Percentiles rank a stretch among this genome's conserved stretches.
These are phyloP conservation scores for Pelecanoides urinatrix DNA, from an alignment of 2,113 vertebrate genomes.

Conservation along the genomic window DNA sequence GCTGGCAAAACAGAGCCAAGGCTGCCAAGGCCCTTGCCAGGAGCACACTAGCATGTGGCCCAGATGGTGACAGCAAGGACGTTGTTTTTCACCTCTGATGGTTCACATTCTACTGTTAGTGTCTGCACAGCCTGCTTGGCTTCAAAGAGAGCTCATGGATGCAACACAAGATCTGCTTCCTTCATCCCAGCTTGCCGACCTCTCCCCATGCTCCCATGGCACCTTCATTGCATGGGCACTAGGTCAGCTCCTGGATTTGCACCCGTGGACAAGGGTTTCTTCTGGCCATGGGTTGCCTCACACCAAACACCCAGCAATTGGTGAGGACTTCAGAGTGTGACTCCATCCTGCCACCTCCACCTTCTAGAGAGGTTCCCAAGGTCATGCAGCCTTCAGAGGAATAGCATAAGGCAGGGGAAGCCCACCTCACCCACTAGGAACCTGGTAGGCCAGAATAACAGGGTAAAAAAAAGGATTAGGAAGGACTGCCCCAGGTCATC, in stretches of 20 bases:
- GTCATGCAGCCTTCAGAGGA: not conserved
- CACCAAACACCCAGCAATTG: not conserved
- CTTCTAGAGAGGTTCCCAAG: not conserved
- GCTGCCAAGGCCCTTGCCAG: not conserved
- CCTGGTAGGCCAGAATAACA: not conserved
- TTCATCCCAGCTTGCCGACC: not conserved
- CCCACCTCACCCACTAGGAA: not conserved
- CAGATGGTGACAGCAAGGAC: not conserved
- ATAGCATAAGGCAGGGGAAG: not conserved
- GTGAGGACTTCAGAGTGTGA: not conserved
- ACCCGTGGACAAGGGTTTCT: not conserved
- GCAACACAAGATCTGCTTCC: not conserved
- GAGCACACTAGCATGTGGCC: not conserved
- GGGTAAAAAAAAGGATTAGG: accelerated
- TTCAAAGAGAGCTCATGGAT: not conserved
- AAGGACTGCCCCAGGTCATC: not conserved
- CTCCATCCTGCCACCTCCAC: not conserved
- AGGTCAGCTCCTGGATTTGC: not conserved
- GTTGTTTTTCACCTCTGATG: not conserved
- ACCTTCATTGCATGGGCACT: not conserved
- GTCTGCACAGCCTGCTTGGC: not conserved
- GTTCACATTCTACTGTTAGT: not conserved
- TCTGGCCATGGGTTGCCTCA: not conserved
- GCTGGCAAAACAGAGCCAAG: not conserved
- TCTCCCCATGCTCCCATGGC: not conserved